A percentile compares a stretch with the other conserved stretches of the same genome.
Evolutionary conservation across 1,140 invertebrate genomes (phyloP).

Genomic region (Carposina sasakii): DNA sequence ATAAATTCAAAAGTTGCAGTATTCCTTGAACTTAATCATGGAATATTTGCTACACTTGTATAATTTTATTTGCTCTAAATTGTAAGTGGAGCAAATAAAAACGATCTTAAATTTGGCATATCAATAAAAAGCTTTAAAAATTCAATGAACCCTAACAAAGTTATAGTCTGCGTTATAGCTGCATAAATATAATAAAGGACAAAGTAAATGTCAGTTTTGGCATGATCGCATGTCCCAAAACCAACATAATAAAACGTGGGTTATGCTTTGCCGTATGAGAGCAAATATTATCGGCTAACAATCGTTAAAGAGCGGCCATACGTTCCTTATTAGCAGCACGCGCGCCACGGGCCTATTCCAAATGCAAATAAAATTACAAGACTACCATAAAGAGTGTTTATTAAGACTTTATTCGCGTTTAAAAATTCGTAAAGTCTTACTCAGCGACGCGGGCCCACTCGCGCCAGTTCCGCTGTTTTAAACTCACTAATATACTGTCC

Average conservation of each 20-base stretch:
- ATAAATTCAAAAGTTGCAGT: too few relatives aligned
- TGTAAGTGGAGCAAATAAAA: too few relatives aligned
- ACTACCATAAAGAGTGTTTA: conserved; percentile 59
- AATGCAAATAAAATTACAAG: conserved; percentile 59
- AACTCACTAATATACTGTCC: conserved; percentile 61
- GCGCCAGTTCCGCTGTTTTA: conserved; percentile 47
- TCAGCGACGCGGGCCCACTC: conserved; percentile 45
- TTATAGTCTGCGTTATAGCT: background rate
- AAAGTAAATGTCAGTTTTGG: conserved; percentile 23
- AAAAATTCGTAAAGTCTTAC: conserved; percentile 66
- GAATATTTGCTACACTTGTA: too few relatives aligned
- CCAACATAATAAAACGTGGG: conserved; percentile 33
- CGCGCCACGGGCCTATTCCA: conserved; percentile 49
- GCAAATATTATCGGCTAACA: conserved; percentile 36
- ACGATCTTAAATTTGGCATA: too few relatives aligned
- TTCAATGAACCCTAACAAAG: background rate
- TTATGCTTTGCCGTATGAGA: conserved; percentile 35
- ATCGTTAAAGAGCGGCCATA: conserved; percentile 42
- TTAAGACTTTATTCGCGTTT: conserved; percentile 61
- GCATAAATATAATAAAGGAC: background rate
- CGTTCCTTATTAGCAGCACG: conserved; percentile 59
- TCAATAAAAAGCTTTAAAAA: background rate
- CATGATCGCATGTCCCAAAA: conserved; percentile 24
- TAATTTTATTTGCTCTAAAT: too few relatives aligned
- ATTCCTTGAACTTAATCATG: too few relatives aligned